Percentiles rank a stretch among this genome's conserved stretches.
Evolutionary conservation across 2,797 vertebrate species (phyloP).

Genomic region (Sebastes trivittatus): DNA sequence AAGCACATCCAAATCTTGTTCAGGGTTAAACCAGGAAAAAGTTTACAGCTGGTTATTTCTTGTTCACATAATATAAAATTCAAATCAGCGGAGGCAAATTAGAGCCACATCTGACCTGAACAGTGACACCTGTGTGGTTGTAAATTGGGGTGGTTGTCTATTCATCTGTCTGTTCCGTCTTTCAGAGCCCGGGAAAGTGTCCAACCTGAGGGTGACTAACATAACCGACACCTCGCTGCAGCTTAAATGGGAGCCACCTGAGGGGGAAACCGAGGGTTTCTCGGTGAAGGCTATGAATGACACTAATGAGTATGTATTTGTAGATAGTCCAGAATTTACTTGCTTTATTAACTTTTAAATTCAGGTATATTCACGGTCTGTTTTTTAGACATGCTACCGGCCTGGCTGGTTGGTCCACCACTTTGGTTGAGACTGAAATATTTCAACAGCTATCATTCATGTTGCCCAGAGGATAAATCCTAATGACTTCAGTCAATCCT

Average conservation of each 20-base stretch:
- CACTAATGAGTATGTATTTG: not conserved
- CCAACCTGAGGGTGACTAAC: accelerated
- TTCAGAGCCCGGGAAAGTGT: slow-evolving; percentile 63
- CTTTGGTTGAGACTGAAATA: not conserved
- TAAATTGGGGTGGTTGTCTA: not conserved
- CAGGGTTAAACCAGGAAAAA: not conserved
- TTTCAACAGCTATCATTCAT: not conserved
- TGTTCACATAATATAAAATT: not conserved
- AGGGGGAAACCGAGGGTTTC: not conserved
- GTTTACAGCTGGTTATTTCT: not conserved
- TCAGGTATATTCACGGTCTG: not conserved
- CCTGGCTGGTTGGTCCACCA: not conserved
- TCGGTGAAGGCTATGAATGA: accelerated
- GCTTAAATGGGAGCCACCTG: not conserved
- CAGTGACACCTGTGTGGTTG: not conserved
- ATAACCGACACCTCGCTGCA: accelerated
- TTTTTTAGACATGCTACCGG: not conserved
- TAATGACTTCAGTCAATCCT: not conserved
- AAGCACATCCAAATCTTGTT: not conserved
- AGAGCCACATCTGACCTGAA: not conserved
- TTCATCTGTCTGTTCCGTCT: not conserved
- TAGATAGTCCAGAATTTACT: not conserved
- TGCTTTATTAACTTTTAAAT: not conserved
- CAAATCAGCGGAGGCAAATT: slow-evolving; percentile 31
- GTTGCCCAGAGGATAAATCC: not conserved